Percentiles rank a stretch among this genome's conserved stretches.
Conservation (phyloP, 2,888 invertebrate species). For the Clostera curtula region DNA sequence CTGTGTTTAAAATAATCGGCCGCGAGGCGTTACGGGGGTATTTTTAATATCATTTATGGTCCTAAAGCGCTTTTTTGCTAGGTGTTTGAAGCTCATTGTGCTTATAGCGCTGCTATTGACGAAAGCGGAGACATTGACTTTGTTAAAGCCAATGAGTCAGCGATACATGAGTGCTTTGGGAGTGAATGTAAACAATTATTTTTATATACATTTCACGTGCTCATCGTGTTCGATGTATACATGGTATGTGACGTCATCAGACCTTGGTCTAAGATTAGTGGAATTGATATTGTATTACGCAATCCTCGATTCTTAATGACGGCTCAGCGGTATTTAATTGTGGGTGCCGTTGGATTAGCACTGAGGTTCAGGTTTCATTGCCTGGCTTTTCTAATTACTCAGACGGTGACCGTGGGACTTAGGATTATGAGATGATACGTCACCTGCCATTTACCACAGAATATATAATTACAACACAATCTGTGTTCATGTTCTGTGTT, state of each 20-base stretch:
- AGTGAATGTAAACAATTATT: slow-evolving; percentile 20
- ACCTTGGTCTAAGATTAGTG: slow-evolving; percentile 25
- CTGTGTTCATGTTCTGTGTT: too few species aligned
- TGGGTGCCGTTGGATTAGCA: slow-evolving; percentile 8
- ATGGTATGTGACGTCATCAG: slow-evolving; percentile 21
- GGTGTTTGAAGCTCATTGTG: slow-evolving; percentile 18
- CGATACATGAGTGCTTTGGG: slow-evolving; percentile 12
- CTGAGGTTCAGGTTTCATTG: not conserved
- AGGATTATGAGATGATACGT: not conserved
- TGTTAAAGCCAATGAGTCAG: slow-evolving; percentile 25
- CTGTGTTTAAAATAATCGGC: slow-evolving; percentile 38
- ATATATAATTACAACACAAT: too few species aligned
- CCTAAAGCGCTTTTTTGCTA: slow-evolving; percentile 19
- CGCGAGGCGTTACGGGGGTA: slow-evolving; percentile 22
- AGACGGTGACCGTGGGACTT: slow-evolving; percentile 1
- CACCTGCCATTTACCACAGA: too few species aligned
- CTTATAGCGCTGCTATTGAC: slow-evolving; percentile 20
- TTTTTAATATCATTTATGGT: slow-evolving; percentile 19
- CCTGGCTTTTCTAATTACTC: not conserved
- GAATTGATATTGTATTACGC: slow-evolving; percentile 24
- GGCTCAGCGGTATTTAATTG: slow-evolving; percentile 17
- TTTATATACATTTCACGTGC: slow-evolving; percentile 20
- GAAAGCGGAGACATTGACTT: slow-evolving; percentile 23
- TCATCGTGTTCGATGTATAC: slow-evolving; percentile 15
- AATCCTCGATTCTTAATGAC: slow-evolving; percentile 13